Evolutionary conservation across 2,797 vertebrate genomes (phyloP), one percentile per base, ranked within the genome.

Genomic region (Chelidonichthys spinosus): DNA sequence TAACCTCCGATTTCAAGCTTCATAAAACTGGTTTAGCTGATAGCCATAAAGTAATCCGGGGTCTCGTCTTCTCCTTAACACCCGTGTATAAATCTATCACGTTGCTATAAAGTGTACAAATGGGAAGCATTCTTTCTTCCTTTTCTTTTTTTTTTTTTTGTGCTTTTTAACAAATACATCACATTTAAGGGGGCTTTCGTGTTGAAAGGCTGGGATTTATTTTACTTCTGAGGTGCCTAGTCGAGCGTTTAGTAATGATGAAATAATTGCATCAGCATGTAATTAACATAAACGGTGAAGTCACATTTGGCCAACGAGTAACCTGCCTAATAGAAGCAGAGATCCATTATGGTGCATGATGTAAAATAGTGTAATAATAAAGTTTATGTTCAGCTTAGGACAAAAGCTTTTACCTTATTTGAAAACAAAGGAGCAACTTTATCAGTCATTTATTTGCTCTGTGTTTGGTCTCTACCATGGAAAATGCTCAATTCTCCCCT

Each of bases 1-100:
- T 89, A 87, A 92, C 84, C 89, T 82, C 65, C 25, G 63, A 81
- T 87, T 84, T 91, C 88, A 91, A 65, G 85, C 78, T 76, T 76
- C 76, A 79, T 86, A 81, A 87, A 91, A 84, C 63, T 10, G 72
- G 53, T 76, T 85, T 65, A 81, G 70, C 81, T 88, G 63, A 77
- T 84, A 82, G 81, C 71, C 74, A 76, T 83, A 69, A 81, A 90
- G 63, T 58, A 85, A 86, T 72, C 77, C 66, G 37, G 35, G 15
- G 37, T 76, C 61, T 53, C 71, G 77, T 83, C 80, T 73, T 81
- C 64, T 79, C 64, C 47, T 77, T 70, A 65, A 71, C 82, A 55
- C 70, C 53, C 44, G 52, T 53, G 25, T 66, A 75, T 84, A 84
- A 85, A 89, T 83, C 74, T 65, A 55, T 68, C 18, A 66, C 40